Evolutionary conservation across 2,797 vertebrate genomes (phyloP), one percentile per base, ranked within the genome.

Genomic region (Labeo calbasu): DNA sequence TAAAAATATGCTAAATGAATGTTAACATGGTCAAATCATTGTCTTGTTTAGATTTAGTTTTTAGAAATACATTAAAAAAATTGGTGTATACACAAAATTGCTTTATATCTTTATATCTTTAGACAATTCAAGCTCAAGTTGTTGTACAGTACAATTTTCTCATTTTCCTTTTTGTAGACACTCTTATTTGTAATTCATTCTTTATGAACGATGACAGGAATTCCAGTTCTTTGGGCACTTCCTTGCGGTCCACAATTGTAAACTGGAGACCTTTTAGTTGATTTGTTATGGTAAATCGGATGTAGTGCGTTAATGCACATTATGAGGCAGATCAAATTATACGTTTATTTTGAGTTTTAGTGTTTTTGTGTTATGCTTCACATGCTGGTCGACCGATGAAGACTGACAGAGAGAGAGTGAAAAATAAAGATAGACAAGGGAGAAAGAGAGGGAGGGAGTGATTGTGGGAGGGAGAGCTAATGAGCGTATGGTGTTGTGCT

Each of bases 401-500:
- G 71, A 82, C 46, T 65, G 59, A 43, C 78, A 65, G 77, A 72
- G 51, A 78, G 72, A 77, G 63, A 48, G 75, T 36, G 61, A 40
- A 55, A 68, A 48, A 71, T 55, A 70, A 78, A 61, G 57, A 75
- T 23, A 82, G 70, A 65, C 69, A 32, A 78, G 76, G 55, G 57
- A 79, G 43, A 66, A 46, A 12, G 9, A 76, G 50, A 59, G 77
- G 63, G 46, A n/a, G 63, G 53, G 53, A 40, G 71, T 25, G 32
- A 77, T 50, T 69, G 59, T 83, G 66, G 17, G 82, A 82, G n/a
- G 50, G 79, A 57, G 70, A 81, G 50, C 51, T 84, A 81, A 84
- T 82, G 79, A 82, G 73, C 65, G 50, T 78, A 77, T 77, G 78
- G 36, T 36, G 23, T 76, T 83, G 65, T 83, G 65, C 36, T 69